Evolutionary conservation across 2,888 invertebrate genomes (phyloP).

Genomic region (Nomada hirtipes): DNA sequence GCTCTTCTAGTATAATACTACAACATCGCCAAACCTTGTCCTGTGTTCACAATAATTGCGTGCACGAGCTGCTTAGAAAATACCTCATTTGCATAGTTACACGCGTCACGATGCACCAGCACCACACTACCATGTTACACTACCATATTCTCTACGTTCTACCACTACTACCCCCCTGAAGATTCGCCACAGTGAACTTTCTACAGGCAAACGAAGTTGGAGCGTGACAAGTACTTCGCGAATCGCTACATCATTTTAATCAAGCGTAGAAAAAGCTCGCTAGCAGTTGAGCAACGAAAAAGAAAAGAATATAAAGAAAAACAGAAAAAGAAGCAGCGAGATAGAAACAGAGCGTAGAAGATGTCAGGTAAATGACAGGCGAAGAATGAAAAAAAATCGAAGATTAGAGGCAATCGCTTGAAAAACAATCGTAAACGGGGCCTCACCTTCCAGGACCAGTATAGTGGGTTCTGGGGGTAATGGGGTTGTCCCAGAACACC

Average conservation of each 20-base stretch:
- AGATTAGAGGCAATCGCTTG: neutral
- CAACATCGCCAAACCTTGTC: neutral
- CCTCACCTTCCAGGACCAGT: slow-evolving; percentile 94
- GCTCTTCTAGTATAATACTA: neutral
- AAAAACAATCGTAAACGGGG: slow-evolving; percentile 62
- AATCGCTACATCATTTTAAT: slow-evolving; percentile 21
- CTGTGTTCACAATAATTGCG: slow-evolving; percentile 3
- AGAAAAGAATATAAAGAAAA: neutral
- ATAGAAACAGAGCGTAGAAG: neutral
- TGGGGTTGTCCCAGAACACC: slow-evolving; percentile 84
- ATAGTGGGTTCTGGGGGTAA: slow-evolving; percentile 89
- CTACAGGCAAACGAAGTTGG: slow-evolving; percentile 32
- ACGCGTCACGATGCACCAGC: slow-evolving; percentile 27
- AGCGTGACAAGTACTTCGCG: slow-evolving; percentile 23
- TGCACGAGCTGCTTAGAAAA: slow-evolving; percentile 24
- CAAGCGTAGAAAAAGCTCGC: neutral
- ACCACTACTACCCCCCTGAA: slow-evolving; percentile 41
- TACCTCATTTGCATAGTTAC: slow-evolving; percentile 20
- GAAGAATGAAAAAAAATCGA: neutral
- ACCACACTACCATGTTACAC: slow-evolving; percentile 15
- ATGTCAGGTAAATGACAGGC: neutral
- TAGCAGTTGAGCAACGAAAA: no score
- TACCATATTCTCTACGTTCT: slow-evolving; percentile 22
- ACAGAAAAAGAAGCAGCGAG: neutral
- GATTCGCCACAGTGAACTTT: slow-evolving; percentile 32